Evolutionary conservation across 1,140 invertebrate species (phyloP), one percentile per base, ranked within the genome.

Genomic region (Gryon sp.): DNA sequence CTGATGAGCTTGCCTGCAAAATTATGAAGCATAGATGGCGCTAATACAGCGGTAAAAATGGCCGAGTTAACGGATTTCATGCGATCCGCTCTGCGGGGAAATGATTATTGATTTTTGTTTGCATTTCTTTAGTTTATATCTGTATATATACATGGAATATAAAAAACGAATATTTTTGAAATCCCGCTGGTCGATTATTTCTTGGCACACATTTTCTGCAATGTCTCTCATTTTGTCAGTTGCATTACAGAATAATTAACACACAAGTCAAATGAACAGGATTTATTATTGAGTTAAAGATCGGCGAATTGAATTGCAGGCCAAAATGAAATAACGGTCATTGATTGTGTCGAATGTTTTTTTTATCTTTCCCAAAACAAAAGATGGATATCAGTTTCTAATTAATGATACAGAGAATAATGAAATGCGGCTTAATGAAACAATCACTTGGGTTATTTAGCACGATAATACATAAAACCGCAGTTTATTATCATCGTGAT

Each of bases 51-150:
- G 16, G 11, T 26, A 19, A 46, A 24, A 20, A 40, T 16, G 9
- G 32, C 26, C 1, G 36, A 36, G 34, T 36, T 36, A 36, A 36
- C 41, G 26, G 43, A 48, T 24, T 45, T 15, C 19, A 7, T 19
- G 5, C 16, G 14, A 32, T 20, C 2, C 15, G 26, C 7, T 20
- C 9, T 11, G 15, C 14, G 4, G 30, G 14, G 20, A 24, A 48
- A 32, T 32, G 15, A 19, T 26, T 52, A 52, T 52, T 52, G 48
- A 52, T 52, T 52, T 52, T 15, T 20, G 14, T 11, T n/a, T n/a
- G n/a, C n/a, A n/a, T n/a, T n/a, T n/a, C n/a, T n/a, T n/a, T n/a
- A n/a, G n/a, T n/a, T n/a, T n/a, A n/a, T n/a, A n/a, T n/a, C n/a
- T n/a, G n/a, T n/a, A n/a, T n/a, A n/a, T n/a, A n/a, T n/a, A n/a